Evolutionary conservation across 2,888 invertebrate genomes (phyloP).

Genomic region (Eristalis arbustorum): DNA sequence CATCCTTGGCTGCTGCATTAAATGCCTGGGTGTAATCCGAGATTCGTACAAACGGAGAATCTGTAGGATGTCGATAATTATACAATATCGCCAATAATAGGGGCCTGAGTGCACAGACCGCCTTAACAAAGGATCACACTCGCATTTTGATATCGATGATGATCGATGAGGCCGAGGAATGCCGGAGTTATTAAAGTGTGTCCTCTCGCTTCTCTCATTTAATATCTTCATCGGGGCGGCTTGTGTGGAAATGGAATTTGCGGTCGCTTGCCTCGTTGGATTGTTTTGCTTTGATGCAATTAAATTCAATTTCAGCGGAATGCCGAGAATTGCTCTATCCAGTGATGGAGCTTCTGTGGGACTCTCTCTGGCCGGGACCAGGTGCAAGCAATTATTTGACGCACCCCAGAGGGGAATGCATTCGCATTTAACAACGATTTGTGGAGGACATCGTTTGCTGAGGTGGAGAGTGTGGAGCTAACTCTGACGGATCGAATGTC

Average conservation of each 20-base stretch:
- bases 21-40: conserved; percentile 45
- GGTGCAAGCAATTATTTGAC: neutral
- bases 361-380: neutral
- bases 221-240: conserved; percentile 35
- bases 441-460: too few species aligned
- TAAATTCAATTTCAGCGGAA: neutral
- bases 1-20: conserved; percentile 24
- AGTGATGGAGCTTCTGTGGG: neutral
- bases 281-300: neutral
- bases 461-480: too few species aligned
- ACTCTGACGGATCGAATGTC: too few species aligned
- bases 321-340: neutral
- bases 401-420: neutral
- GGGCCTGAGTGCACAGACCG: conserved; percentile 13
- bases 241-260: conserved; percentile 34
- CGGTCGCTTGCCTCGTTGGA: neutral
- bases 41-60: conserved; percentile 36
- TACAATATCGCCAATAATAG: conserved; percentile 41
- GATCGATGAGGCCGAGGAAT: conserved; percentile 17
- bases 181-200: conserved; percentile 23
- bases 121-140: conserved; percentile 33
- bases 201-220: neutral
- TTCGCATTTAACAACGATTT: neutral
- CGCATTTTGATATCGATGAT: conserved; percentile 30
- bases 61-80: conserved; percentile 51